Evolutionary conservation across 2,113 vertebrate genomes (phyloP), one percentile per base, ranked within the genome.

Genomic region (Chloroceryle aenea): DNA sequence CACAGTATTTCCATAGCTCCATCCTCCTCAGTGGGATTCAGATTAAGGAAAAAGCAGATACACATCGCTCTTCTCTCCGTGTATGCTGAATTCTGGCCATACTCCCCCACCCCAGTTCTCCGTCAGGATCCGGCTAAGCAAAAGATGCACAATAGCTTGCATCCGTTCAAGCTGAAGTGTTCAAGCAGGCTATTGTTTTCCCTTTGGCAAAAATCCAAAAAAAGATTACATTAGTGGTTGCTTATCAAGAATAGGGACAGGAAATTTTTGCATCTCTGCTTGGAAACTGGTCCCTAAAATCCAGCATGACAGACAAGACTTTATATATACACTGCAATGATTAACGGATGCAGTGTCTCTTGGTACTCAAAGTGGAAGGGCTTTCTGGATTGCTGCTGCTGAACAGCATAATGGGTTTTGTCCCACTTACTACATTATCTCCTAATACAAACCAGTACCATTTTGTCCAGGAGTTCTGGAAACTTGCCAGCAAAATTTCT

Each of bases 131-230:
- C 88, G 30, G 53, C 74, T 73, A 61, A 95, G 83, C 67, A 75
- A 53, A 74, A 66, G 88, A 84, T 83, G 38, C 40, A 38, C 63
- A 66, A 17, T 64, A 63, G 71, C 67, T 79, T 4, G 2, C 56
- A 21, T 48, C 71, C 76, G 21, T 38, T 43, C 55, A 58, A 43
- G 34, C 68, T 56, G 58, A 55, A 83, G 59, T 63, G 36, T 85
- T 79, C 4, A 0, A 69, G 84, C 61, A 36, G 38, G 66, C 73
- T 63, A 34, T 88, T 89, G 73, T 94, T 92, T 90, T 92, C 38
- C 23, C 36, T 61, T 96, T 96, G 94, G 90, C 95, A 94, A 59
- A 75, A 26, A 61, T 81, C 75, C 82, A 47, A 84, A 47, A 84
- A 74, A 61, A 74, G 10, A 53, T 87, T 97, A 94, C 76, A 79